phyloP scores from a whole-genome alignment of 2,797 vertebrate species.

The Taeniopygia guttata region DNA sequence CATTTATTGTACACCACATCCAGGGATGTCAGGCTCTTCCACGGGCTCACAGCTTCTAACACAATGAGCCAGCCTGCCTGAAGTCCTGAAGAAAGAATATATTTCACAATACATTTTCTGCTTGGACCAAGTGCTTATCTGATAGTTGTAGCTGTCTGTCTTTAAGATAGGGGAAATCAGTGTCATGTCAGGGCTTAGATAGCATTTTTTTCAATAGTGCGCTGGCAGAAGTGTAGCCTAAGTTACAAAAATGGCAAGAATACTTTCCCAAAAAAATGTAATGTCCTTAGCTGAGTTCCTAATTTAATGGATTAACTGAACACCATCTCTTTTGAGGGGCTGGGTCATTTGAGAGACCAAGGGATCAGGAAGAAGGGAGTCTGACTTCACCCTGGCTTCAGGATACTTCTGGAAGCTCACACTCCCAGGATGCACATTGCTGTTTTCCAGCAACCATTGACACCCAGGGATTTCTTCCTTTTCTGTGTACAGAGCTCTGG shows the following conservation, averaged over 20 bases:
- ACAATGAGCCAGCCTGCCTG: neutral
- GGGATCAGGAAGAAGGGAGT: neutral
- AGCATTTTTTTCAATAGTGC: neutral
- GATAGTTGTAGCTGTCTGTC: neutral
- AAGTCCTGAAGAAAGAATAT: neutral
- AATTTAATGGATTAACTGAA: neutral
- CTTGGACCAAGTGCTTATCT: neutral
- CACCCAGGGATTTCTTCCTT: neutral
- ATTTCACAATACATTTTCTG: neutral
- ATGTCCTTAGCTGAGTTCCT: fast-evolving
- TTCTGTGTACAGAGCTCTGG: neutral
- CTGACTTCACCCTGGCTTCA: neutral
- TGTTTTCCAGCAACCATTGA: neutral
- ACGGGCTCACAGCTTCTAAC: neutral
- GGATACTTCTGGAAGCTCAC: neutral
- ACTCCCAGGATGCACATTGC: fast-evolving
- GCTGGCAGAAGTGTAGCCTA: neutral
- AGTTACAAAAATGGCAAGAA: neutral
- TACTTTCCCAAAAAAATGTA: neutral
- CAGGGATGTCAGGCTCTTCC: neutral
- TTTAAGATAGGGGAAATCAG: neutral
- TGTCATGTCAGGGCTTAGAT: neutral
- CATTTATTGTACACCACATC: neutral
- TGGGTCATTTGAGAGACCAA: neutral
- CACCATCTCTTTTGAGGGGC: neutral